Evolutionary conservation across 23 tunicate genomes (phyloP), one percentile per base, ranked within the genome.

Genomic region (Styela clava): DNA sequence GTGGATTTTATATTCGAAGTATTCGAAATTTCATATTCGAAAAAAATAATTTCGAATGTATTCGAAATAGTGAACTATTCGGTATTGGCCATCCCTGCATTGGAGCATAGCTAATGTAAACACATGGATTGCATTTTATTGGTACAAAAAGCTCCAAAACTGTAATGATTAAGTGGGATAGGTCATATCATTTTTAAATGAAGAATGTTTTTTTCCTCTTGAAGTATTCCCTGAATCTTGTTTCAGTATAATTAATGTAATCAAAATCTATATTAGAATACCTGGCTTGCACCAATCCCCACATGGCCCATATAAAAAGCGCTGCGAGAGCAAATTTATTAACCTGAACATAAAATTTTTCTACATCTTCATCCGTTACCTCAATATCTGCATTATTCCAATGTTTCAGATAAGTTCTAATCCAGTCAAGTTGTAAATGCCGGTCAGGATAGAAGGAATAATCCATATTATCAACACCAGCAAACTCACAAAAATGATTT

Each of bases 401-500:
- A 22, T 82, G 68, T 2, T 1, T 33, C 26, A 91, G 37, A 62
- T 91, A 91, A 36, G 28, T 12, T 62, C 79, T 72, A 52, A 91
- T 36, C 97, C 97, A 91, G 0, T 74, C 33, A 71, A 83, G 25
- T 33, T 91, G 97, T 3, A 91, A 61, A 3, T 31, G 65, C 32
- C 84, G 74, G 24, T 74, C 85, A 34, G 97, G 97, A 56, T 91
- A 91, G n/a, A 86, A 84, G 2, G 69, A 63, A 68, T 71, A 91
- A 63, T 91, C 97, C 61, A 83, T 82, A 3, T 91, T 88, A 78
- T 91, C 88, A 32, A 91, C 73, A 18, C 98, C 98, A 68, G 98
- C 98, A 84, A 87, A 93, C 52, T 93, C 98, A 61, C 93, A 87
- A 32, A 93, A 93, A 80, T 93, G 98, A 72, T 93, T 84, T 35